Conservation (phyloP, 1,140 invertebrate genomes). For the honey bee (Apis mellifera) region Amel_HAv3.1 CM009940.2:5009001-5009500, state of each 20-base stretch:
- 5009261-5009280: slow-evolving; percentile 29
- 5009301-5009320: slow-evolving; percentile 55
- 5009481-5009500: not conserved
- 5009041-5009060: not conserved
- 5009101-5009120: slow-evolving; percentile 28
- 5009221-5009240: slow-evolving; percentile 66
- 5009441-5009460: not conserved
- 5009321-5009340: slow-evolving; percentile 48
- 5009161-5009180: slow-evolving; percentile 52
- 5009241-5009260: slow-evolving; percentile 63
- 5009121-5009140: slow-evolving; percentile 39
- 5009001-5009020: not conserved
- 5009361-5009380: not conserved
- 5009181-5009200: slow-evolving; percentile 41
- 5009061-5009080: not conserved
- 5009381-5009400: not conserved
- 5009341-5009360: slow-evolving; percentile 57
- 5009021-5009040: not conserved
- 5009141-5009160: slow-evolving; percentile 32
- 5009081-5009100: not conserved
- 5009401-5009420: not conserved
- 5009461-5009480: not conserved
- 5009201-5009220: slow-evolving; percentile 54
- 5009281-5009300: slow-evolving; percentile 58
- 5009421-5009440: not conserved